Conservation (phyloP, 2,797 vertebrate species). For the Tapirus indicus region DNA sequence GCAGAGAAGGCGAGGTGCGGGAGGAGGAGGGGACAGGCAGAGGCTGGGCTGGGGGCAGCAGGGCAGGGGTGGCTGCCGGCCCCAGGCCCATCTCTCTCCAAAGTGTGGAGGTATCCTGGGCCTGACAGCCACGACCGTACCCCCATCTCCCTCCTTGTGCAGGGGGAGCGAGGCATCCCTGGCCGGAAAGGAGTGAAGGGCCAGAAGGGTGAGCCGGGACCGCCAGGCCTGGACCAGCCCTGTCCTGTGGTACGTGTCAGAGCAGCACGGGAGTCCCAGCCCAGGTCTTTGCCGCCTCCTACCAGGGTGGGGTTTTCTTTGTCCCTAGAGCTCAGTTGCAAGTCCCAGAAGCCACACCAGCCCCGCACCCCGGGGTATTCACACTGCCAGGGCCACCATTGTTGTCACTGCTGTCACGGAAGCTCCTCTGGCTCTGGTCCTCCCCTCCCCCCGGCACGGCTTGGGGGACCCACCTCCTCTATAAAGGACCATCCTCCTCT, state of each 20-base stretch:
- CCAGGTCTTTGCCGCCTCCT: background rate
- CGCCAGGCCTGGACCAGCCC: constrained; percentile 97
- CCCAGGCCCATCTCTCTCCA: background rate
- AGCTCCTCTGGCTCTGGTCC: background rate
- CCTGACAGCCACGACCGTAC: background rate
- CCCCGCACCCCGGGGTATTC: background rate
- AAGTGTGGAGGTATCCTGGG: background rate
- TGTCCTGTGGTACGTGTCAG: constrained; percentile 96
- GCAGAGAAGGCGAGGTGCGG: background rate
- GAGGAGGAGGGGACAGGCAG: background rate
- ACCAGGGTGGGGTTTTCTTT: no score
- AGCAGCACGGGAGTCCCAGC: background rate
- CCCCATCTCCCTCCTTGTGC: constrained; percentile 61
- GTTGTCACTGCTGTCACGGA: no score
- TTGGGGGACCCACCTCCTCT: background rate
- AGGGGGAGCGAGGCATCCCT: constrained; percentile 95
- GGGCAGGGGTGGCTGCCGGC: background rate
- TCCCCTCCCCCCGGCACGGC: background rate
- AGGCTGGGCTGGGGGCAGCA: background rate
- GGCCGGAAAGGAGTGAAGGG: constrained; percentile 97
- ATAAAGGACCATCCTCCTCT: background rate
- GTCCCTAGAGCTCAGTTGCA: background rate
- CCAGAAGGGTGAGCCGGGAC: constrained; percentile 97
- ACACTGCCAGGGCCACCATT: background rate
- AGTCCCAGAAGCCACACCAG: background rate